phyloP scores from a whole-genome alignment of 2,113 vertebrate genomes.

The Aix galericulata region DNA sequence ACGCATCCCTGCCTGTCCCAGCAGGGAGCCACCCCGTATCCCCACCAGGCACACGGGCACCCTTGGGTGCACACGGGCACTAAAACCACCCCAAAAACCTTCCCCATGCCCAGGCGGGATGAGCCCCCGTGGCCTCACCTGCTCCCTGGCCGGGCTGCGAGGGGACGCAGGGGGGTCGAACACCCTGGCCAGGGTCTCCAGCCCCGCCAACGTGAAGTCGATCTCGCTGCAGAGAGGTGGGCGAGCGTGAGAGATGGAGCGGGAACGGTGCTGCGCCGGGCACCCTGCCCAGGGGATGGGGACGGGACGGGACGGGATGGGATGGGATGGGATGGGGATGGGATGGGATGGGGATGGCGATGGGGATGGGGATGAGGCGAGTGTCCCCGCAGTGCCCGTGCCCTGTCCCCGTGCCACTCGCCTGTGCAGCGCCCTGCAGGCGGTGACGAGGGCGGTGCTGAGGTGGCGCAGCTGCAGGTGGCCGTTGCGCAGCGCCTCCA shows the following conservation, averaged over 20 bases:
- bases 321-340: no score
- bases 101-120: accelerated
- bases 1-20: not conserved
- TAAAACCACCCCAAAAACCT: not conserved
- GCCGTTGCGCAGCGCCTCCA: constrained; percentile 79
- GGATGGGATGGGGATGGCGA: no score
- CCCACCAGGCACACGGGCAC: not conserved
- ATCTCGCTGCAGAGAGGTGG: constrained; percentile 79
- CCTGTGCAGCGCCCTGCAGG: constrained; percentile 84
- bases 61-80: not conserved
- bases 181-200: constrained; percentile 85
- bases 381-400: accelerated
- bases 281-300: not conserved
- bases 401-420: not conserved
- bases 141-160: constrained; percentile 63
- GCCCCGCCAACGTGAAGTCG: constrained; percentile 81
- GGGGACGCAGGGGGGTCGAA: constrained; percentile 80
- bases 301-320: no score
- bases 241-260: accelerated
- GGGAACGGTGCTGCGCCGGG: accelerated
- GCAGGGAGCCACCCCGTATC: not conserved
- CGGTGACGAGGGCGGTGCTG: constrained; percentile 74
- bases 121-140: constrained; percentile 64
- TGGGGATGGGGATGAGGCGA: accelerated
- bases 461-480: constrained; percentile 77